A percentile compares a stretch with the other conserved stretches of the same genome.
phyloP scores from a whole-genome alignment of 2,888 invertebrate species.

The Lasioglossum lativentre region DNA sequence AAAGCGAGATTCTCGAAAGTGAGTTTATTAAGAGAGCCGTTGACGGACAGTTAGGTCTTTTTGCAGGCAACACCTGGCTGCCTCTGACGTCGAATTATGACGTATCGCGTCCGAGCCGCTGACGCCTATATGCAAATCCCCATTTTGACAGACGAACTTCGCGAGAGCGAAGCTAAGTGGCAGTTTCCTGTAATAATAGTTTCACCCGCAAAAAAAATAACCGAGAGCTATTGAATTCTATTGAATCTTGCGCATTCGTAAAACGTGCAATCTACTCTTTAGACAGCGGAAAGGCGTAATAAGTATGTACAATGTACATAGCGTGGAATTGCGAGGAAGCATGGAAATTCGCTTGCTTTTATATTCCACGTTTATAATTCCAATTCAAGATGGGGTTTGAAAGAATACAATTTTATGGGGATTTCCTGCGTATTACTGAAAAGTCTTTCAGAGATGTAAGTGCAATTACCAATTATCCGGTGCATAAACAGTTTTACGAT shows the following conservation, averaged over 20 bases:
- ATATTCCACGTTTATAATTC: background rate
- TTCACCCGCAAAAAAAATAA: background rate
- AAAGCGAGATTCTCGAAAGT: too few species aligned
- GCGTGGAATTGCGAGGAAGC: too few species aligned
- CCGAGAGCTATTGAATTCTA: background rate
- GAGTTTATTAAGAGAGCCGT: background rate
- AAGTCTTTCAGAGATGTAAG: too few species aligned
- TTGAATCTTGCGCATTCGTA: background rate
- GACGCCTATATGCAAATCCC: background rate
- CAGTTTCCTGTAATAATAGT: conserved; percentile 6
- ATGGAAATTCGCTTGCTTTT: background rate
- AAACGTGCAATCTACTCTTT: background rate
- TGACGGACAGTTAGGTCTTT: background rate
- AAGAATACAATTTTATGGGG: background rate
- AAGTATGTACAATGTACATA: too few species aligned
- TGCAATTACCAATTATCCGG: too few species aligned
- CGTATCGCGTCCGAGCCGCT: background rate
- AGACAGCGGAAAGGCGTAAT: background rate
- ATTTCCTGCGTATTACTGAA: too few species aligned
- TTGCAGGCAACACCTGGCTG: background rate
- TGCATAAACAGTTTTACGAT: background rate
- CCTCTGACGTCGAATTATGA: background rate
- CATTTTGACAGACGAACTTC: conserved; percentile 2
- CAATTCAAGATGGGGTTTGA: background rate
- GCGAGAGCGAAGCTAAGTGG: background rate